Base-by-base conservation (phyloP, 1,140 invertebrate genomes). In the Vanessa atalanta region DNA sequence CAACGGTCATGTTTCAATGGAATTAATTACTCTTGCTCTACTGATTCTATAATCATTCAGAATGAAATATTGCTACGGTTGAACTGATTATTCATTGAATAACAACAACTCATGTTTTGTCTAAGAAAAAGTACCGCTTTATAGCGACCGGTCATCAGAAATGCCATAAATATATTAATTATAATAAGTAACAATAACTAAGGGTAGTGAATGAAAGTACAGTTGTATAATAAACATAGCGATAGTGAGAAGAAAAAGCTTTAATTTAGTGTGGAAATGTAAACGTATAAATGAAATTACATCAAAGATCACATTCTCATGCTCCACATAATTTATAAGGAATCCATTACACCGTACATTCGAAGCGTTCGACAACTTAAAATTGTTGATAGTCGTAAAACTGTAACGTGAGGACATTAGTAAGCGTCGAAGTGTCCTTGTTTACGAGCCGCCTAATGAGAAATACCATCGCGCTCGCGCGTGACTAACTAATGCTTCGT, bases 361-460 rank as follows among this genome's bases (percentile, higher is more conserved):
- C 71, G 78, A 67, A 80, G 61, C 73, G 74, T 79, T 66, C 61
- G 65, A 77, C 75, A 74, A 70, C 76, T 86, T 82, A 83, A 84
- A 87, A 86, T 82, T 80, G 81, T 73, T 80, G 81, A 85, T 87
- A 83, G 79, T 89, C 88, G 82, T 92, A 88, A 91, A 90, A 84
- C 76, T 79, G 79, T 88, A 84, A 88, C 86, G 80, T 79, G 78
- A 78, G 75, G 81, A 87, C 84, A 90, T 90, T 90, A 87, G 87
- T 91, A 86, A 86, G 84, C 82, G 87, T 89, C 82, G 80, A 86
- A 87, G 83, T 85, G 83, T 86, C 84, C 86, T 87, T 88, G 82
- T 89, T 90, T 89, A 91, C 84, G 87, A 87, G 77, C 74, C 73
- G 76, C 76, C 84, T 92, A 92, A 92, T 90, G 86, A 90, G 88